Percentiles rank a stretch among this genome's conserved stretches.
Evolutionary conservation across 1,140 invertebrate genomes (phyloP).

Genomic region (Amphibalanus amphitrite): DNA sequence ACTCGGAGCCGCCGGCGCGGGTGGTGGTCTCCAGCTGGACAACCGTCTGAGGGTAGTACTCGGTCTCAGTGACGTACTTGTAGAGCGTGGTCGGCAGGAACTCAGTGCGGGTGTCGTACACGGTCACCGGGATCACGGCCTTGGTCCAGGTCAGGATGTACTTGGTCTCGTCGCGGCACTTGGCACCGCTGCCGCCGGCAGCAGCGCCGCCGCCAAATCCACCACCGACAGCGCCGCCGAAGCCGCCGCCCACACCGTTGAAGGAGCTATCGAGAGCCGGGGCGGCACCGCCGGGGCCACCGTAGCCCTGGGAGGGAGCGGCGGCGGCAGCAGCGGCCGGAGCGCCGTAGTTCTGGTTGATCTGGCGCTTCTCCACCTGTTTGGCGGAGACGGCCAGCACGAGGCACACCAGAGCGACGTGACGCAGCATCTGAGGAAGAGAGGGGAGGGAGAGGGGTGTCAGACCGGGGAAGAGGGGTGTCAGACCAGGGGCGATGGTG

Average conservation of each 20-base stretch:
- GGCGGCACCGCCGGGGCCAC: not conserved
- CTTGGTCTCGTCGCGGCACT: not conserved
- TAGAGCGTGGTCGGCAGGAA: no score
- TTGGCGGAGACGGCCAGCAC: not conserved
- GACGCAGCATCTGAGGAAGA: not conserved
- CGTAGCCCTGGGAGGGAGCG: not conserved
- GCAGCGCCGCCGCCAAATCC: not conserved
- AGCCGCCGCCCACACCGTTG: not conserved
- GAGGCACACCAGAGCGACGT: not conserved
- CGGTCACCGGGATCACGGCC: not conserved
- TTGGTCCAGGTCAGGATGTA: conserved; percentile 3
- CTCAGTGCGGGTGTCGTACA: no score
- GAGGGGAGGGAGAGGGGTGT: not conserved
- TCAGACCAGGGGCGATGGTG: no score
- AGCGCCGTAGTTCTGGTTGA: not conserved
- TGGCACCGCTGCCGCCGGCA: conserved; percentile 8
- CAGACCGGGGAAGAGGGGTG: no score
- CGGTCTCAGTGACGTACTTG: conserved; percentile 15
- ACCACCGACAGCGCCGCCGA: conserved; percentile 21
- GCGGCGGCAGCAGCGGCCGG: not conserved
- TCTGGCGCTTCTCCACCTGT: not conserved
- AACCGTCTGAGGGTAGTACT: conserved; percentile 18
- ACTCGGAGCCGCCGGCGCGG: conserved; percentile 7
- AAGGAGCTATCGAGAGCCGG: not conserved
- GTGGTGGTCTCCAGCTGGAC: conserved; percentile 19